Conservation (phyloP, 2,888 invertebrate genomes). For the Pogonocherus hispidulus region DNA sequence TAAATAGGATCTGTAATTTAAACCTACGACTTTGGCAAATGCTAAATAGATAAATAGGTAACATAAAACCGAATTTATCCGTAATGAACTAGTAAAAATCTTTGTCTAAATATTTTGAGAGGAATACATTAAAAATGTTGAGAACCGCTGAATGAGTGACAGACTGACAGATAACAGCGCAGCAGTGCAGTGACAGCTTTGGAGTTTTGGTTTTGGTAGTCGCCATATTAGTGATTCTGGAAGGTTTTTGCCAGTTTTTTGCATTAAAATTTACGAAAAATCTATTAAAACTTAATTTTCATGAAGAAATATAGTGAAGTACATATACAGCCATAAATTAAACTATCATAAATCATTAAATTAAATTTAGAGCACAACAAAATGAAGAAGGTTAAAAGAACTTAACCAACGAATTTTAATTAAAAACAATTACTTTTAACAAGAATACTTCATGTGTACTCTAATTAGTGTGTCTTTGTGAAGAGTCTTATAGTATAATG, state of each 20-base stretch:
- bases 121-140: slow-evolving; percentile 2
- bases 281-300: neutral
- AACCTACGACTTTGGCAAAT: no score
- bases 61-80: no score
- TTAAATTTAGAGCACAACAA: slow-evolving; percentile 4
- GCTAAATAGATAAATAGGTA: no score
- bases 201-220: slow-evolving; percentile 16
- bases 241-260: slow-evolving; percentile 31
- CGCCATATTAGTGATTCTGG: slow-evolving; percentile 36
- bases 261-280: neutral
- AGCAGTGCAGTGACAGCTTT: neutral
- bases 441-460: slow-evolving; percentile 54
- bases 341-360: neutral
- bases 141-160: slow-evolving; percentile 24
- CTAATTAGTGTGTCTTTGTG: slow-evolving; percentile 50
- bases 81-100: no score
- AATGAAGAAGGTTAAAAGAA: slow-evolving; percentile 37
- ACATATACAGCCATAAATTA: neutral
- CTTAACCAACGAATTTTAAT: slow-evolving; percentile 51
- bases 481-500: slow-evolving; percentile 45
- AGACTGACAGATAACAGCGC: slow-evolving; percentile 5
- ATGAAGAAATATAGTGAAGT: neutral
- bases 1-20: no score
- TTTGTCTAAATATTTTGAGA: no score
- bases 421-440: slow-evolving; percentile 56